phyloP scores from a whole-genome alignment of 35 echinoderm and acorn worm genomes.

The Nesometra sesokonis region DNA sequence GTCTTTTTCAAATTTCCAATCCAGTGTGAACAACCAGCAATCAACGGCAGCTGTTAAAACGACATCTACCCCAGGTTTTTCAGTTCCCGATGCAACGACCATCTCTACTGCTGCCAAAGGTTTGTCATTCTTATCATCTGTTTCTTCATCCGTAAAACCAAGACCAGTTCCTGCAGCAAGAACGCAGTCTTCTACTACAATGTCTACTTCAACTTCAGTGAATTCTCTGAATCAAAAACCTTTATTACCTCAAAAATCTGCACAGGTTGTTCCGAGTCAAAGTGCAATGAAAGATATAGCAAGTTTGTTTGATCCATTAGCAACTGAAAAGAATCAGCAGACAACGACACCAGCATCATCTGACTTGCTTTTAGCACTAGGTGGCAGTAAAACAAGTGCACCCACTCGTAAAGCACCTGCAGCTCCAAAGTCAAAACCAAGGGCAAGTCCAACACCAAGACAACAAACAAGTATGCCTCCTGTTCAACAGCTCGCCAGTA shows the following conservation, averaged over 20 bases:
- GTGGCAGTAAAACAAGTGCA: not conserved
- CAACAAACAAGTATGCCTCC: slow-evolving; percentile 28
- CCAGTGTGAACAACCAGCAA: not conserved
- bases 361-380: not conserved
- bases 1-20: not conserved
- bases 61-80: not conserved
- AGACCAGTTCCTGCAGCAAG: not conserved
- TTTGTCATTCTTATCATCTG: not conserved
- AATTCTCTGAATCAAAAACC: not conserved
- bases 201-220: not conserved
- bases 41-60: not conserved
- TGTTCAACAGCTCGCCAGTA: not conserved
- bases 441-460: not conserved
- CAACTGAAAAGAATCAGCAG: not conserved
- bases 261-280: not conserved
- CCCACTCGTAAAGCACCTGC: slow-evolving; percentile 8
- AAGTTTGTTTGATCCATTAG: not conserved
- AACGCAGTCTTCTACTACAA: not conserved
- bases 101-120: not conserved
- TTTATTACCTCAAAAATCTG: not conserved
- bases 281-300: not conserved
- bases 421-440: slow-evolving; percentile 12
- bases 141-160: not conserved
- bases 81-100: not conserved
- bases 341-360: not conserved